Percentiles rank a stretch among this genome's conserved stretches.
phyloP scores from a whole-genome alignment of 2,888 invertebrate genomes.

The Toxonevra muliebris region DNA sequence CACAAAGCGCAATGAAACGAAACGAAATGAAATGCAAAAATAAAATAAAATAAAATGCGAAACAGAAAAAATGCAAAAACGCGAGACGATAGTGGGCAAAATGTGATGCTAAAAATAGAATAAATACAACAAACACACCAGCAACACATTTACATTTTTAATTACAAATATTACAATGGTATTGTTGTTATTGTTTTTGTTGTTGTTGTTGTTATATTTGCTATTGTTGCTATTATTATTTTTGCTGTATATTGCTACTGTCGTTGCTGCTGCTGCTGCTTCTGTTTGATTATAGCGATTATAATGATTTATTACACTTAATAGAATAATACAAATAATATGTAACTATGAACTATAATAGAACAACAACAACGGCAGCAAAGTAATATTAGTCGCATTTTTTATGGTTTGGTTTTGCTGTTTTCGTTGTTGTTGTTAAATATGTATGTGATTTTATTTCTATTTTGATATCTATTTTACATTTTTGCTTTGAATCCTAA shows the following conservation, averaged over 20 bases:
- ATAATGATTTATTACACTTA: not conserved
- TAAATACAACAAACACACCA: not conserved
- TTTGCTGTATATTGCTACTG: slow-evolving; percentile 17
- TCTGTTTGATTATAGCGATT: slow-evolving; percentile 1
- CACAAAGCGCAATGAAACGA: not conserved
- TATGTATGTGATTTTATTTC: not conserved
- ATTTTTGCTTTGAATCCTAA: too few species aligned
- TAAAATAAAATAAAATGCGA: not conserved
- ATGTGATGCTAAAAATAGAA: slow-evolving; percentile 41
- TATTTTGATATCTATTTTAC: too few species aligned
- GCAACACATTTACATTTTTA: slow-evolving; percentile 40
- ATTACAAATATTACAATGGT: slow-evolving; percentile 34
- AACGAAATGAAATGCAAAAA: not conserved
- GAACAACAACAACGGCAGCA: not conserved
- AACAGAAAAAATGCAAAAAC: not conserved
- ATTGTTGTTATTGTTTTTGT: slow-evolving; percentile 13
- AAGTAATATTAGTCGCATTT: not conserved
- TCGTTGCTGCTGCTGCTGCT: slow-evolving; percentile 21
- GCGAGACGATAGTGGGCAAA: not conserved
- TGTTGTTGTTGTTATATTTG: slow-evolving; percentile 12
- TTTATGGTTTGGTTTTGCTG: not conserved
- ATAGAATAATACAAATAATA: not conserved
- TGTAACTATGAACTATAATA: not conserved
- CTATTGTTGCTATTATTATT: slow-evolving; percentile 24
- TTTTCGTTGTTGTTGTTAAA: not conserved